Conservation (phyloP, 2,888 invertebrate species). For the Ommatoiulus sabulosus region DNA sequence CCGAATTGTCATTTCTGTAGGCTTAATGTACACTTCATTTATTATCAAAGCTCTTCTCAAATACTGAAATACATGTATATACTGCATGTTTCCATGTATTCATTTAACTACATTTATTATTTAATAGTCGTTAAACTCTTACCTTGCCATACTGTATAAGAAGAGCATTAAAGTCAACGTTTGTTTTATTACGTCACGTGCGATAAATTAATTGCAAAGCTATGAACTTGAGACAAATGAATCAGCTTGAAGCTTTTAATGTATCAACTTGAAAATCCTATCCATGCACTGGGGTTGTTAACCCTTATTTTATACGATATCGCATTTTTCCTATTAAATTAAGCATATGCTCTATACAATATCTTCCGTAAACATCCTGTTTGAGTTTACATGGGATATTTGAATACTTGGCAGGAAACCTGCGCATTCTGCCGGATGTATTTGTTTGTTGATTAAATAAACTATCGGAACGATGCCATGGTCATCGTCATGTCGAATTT, state of each 20-base stretch:
- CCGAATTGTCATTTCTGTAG: not conserved
- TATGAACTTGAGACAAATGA: too few species aligned
- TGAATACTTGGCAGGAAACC: not conserved
- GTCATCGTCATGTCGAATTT: not conserved
- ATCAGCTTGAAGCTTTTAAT: too few species aligned
- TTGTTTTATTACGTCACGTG: too few species aligned
- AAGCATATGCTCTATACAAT: not conserved
- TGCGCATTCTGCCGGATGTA: conserved; percentile 13
- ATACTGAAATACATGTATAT: not conserved
- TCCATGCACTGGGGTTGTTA: not conserved
- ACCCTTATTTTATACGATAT: not conserved
- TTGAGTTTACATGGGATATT: not conserved
- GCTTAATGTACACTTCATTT: not conserved
- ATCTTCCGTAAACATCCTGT: not conserved
- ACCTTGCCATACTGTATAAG: not conserved
- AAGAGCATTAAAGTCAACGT: too few species aligned
- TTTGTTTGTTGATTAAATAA: not conserved
- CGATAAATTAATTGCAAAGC: too few species aligned
- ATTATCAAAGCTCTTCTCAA: not conserved
- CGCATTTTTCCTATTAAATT: not conserved
- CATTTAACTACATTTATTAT: not conserved
- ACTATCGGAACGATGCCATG: not conserved
- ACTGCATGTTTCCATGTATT: not conserved
- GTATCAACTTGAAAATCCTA: not conserved
- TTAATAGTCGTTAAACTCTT: not conserved